Conservation (phyloP, 2,888 invertebrate species). For the Creontiades dilutus region DNA sequence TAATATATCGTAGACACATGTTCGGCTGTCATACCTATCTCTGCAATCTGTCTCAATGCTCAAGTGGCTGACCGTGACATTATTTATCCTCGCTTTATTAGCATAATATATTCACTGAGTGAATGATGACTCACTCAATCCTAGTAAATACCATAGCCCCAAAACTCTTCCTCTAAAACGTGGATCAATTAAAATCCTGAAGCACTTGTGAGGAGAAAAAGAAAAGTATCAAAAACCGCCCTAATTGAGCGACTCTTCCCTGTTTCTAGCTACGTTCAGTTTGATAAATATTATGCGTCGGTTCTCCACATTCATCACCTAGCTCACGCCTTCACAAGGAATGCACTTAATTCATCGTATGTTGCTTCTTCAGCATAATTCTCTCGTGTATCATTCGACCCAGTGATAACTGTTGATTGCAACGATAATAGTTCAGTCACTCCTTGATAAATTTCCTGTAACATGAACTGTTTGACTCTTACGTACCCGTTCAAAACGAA, state of each 20-base stretch:
- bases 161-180: not conserved
- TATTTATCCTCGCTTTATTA: not conserved
- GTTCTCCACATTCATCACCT: constrained; percentile 51
- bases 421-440: not conserved
- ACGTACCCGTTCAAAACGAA: too few species aligned
- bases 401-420: not conserved
- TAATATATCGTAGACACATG: not conserved
- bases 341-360: constrained; percentile 45
- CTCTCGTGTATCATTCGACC: constrained; percentile 27
- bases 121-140: not conserved
- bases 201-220: not conserved
- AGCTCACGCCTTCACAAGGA: constrained; percentile 18
- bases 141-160: not conserved
- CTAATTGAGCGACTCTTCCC: constrained; percentile 32
- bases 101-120: not conserved
- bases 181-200: not conserved
- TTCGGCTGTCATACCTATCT: not conserved
- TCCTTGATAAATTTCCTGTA: not conserved
- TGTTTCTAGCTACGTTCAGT: constrained; percentile 8
- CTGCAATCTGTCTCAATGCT: not conserved
- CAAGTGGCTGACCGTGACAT: not conserved
- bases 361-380: constrained; percentile 49
- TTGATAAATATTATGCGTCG: constrained; percentile 44
- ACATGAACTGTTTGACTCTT: too few species aligned
- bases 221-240: not conserved